Evolutionary conservation across 2,888 invertebrate species (phyloP).

Genomic region (Saturnia pavonia): DNA sequence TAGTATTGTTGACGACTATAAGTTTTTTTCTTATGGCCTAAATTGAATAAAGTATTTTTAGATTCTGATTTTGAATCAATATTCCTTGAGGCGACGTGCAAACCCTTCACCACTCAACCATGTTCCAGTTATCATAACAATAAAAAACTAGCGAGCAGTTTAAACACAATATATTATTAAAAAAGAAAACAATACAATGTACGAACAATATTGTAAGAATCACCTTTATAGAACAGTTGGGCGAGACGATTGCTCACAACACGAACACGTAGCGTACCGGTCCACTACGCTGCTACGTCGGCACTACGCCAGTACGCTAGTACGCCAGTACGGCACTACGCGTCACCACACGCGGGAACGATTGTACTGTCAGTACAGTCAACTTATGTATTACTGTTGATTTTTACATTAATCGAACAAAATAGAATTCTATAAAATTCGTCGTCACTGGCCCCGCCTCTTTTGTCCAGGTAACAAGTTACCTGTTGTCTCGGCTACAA

Average conservation of each 20-base stretch:
- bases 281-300: background rate
- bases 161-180: slow-evolving; percentile 81
- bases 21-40: too few species aligned
- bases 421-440: background rate
- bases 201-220: slow-evolving; percentile 78
- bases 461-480: background rate
- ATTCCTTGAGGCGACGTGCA: too few species aligned
- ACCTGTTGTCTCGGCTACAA: background rate
- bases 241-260: slow-evolving; percentile 26
- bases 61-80: too few species aligned
- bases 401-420: background rate
- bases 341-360: background rate
- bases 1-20: too few species aligned
- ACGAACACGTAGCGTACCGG: background rate
- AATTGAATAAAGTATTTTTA: too few species aligned
- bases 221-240: slow-evolving; percentile 63
- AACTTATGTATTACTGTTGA: background rate
- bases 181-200: slow-evolving; percentile 75
- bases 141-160: slow-evolving; percentile 48
- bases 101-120: too few species aligned
- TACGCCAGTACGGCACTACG: background rate
- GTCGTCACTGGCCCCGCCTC: background rate
- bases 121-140: background rate
- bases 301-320: background rate
- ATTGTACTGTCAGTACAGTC: background rate